These are phyloP conservation scores for Apoda limacodes DNA, from an alignment of 2,888 invertebrate genomes.

Conservation along the genomic window DNA sequence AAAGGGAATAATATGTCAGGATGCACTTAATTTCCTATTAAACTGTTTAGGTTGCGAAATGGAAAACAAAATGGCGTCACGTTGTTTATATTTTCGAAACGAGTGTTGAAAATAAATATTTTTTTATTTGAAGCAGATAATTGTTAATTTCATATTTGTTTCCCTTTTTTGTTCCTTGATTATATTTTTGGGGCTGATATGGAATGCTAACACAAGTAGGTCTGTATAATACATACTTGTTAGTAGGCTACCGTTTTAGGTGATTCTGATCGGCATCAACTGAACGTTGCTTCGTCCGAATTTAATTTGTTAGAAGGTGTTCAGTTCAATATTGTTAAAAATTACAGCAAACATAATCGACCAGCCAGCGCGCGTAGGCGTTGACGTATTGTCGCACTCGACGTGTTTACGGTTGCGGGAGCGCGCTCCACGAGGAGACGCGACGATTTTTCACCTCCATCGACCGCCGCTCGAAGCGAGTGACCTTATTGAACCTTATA, in stretches of 20 bases:
- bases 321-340: too few relatives aligned
- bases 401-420: conserved; percentile 33
- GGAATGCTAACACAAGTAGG: too few relatives aligned
- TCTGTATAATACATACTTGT: too few relatives aligned
- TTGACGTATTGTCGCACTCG: conserved; percentile 26
- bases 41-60: conserved; percentile 37
- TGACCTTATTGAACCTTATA: conserved; percentile 28
- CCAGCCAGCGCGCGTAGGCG: conserved; percentile 37
- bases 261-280: not conserved
- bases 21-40: conserved; percentile 63
- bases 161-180: too few relatives aligned
- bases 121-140: too few relatives aligned
- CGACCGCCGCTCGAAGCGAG: conserved; percentile 30
- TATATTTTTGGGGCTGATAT: too few relatives aligned
- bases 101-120: not conserved
- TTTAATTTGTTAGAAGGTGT: too few relatives aligned
- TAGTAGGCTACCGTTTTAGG: too few relatives aligned
- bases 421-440: conserved; percentile 31
- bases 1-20: conserved; percentile 58
- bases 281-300: conserved; percentile 2
- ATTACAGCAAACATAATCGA: too few relatives aligned
- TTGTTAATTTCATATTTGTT: too few relatives aligned
- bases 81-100: too few relatives aligned
- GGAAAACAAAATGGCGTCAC: conserved; percentile 35
- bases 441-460: conserved; percentile 41